These are phyloP conservation scores for Megalurothrips usitatus DNA, from an alignment of 2,888 invertebrate genomes.

Conservation along the genomic window DNA sequence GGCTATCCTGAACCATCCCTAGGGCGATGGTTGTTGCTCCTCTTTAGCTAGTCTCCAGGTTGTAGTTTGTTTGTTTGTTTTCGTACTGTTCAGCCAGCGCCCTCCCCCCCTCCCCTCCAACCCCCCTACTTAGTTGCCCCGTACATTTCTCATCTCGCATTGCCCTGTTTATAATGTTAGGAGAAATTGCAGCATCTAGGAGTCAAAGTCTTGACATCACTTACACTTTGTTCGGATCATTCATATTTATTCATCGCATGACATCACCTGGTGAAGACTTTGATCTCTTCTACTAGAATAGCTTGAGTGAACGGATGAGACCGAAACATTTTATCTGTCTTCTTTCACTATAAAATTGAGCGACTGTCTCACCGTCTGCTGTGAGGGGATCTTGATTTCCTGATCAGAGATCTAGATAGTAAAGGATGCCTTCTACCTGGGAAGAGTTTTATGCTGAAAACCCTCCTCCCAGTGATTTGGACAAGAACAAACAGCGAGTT, in stretches of 20 bases:
- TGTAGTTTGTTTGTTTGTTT: no score
- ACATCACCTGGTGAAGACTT: neutral
- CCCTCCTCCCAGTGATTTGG: constrained; percentile 71
- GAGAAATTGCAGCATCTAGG: no score
- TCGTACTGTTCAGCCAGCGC: no score
- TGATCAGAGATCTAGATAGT: neutral
- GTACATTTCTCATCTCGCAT: no score
- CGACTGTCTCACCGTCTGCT: neutral
- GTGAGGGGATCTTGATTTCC: neutral
- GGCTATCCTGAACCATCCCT: no score
- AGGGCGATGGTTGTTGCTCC: no score
- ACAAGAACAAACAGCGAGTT: constrained; percentile 64
- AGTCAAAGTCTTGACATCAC: no score
- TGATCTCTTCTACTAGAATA: neutral
- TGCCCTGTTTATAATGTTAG: no score
- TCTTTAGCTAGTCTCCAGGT: no score
- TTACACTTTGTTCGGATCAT: no score
- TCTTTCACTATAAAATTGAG: neutral
- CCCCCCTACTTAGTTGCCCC: no score
- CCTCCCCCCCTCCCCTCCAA: no score
- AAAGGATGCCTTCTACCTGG: constrained; percentile 57
- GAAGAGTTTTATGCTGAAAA: constrained; percentile 80
- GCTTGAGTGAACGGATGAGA: neutral
- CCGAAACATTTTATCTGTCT: neutral
- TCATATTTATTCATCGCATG: neutral